Conservation (phyloP, 2,888 invertebrate species). For the Latrodectus elegans region DNA sequence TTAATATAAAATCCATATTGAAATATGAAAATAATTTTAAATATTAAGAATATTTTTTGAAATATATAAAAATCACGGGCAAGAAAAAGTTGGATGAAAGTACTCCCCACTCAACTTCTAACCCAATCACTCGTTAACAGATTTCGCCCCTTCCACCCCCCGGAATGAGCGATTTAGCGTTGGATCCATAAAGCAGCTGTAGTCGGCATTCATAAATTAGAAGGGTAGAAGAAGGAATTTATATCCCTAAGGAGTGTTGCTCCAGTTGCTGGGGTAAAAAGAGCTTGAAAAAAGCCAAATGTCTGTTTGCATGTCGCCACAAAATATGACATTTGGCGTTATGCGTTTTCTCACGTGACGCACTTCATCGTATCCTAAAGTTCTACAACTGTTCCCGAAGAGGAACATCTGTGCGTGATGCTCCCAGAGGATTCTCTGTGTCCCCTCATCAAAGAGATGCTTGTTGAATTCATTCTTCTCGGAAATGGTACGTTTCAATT, state of each 20-base stretch:
- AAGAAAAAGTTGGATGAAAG: too few species aligned
- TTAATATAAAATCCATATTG: too few species aligned
- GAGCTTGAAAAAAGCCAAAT: slow-evolving; percentile 6
- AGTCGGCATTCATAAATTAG: slow-evolving; percentile 46
- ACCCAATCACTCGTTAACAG: background rate
- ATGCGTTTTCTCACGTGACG: slow-evolving; percentile 54
- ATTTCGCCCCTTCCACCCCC: background rate
- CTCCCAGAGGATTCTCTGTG: slow-evolving; percentile 23
- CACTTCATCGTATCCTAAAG: background rate
- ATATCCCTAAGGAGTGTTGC: slow-evolving; percentile 43
- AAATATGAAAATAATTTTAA: too few species aligned
- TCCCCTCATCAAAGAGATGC: slow-evolving; percentile 36
- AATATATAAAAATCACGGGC: too few species aligned
- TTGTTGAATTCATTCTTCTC: slow-evolving; percentile 35
- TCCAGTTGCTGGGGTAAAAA: slow-evolving; percentile 11
- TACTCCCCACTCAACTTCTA: too few species aligned
- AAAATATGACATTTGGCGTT: slow-evolving; percentile 57
- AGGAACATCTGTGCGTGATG: slow-evolving; percentile 37
- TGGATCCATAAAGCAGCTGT: slow-evolving; percentile 41
- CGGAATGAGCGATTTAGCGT: background rate
- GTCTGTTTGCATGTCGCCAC: slow-evolving; percentile 58
- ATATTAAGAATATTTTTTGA: too few species aligned
- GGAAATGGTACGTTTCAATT: slow-evolving; percentile 46
- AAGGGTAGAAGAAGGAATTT: slow-evolving; percentile 44
- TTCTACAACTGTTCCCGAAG: slow-evolving; percentile 46